These are phyloP conservation scores for Nasonovia ribisnigri DNA, from an alignment of 2,888 invertebrate species.

Conservation along the genomic window DNA sequence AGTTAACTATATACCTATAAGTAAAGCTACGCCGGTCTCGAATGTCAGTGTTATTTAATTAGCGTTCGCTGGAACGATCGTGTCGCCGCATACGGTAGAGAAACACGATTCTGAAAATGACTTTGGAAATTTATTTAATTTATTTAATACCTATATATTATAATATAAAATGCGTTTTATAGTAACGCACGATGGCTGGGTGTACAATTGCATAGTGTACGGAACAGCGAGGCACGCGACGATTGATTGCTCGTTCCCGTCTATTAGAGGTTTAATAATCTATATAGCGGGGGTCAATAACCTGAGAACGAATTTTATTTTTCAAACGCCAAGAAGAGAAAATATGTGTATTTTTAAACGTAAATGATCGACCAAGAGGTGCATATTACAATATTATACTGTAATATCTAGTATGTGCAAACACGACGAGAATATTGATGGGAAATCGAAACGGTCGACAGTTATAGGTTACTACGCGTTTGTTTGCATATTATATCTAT, in stretches of 20 bases:
- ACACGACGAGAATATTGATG: neutral
- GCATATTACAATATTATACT: neutral
- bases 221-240: neutral
- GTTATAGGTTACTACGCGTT: neutral
- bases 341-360: neutral
- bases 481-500: neutral
- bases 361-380: neutral
- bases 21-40: neutral
- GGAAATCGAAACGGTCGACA: neutral
- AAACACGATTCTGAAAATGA: neutral
- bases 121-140: neutral
- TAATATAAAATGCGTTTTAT: neutral
- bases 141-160: neutral
- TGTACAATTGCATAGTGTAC: neutral
- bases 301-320: neutral
- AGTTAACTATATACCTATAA: neutral
- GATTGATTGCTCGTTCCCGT: neutral
- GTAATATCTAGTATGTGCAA: neutral
- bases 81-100: neutral
- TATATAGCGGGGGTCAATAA: neutral
- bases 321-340: neutral
- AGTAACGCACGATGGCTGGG: neutral
- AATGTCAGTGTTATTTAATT: neutral
- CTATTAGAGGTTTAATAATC: neutral
- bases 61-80: neutral